Conservation (phyloP, 2,797 vertebrate genomes). For the Notoglanidium macrostoma region DNA sequence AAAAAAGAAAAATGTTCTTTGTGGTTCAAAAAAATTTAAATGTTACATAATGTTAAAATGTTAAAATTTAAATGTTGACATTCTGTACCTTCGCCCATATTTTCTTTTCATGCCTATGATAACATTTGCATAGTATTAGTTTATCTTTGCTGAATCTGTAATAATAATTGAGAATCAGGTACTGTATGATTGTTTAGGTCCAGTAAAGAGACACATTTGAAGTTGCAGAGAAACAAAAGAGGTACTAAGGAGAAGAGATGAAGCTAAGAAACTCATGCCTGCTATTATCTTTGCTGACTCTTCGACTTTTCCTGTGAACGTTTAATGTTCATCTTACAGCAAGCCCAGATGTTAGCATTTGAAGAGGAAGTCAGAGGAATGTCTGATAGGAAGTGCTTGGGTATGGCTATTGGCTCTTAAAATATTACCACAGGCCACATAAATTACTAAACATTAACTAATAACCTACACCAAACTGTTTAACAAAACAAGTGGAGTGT, state of each 20-base stretch:
- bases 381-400: conserved; percentile 54
- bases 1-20: neutral
- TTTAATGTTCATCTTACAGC: conserved; percentile 47
- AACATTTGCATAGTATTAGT: neutral
- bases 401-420: conserved; percentile 47
- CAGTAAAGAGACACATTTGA: neutral
- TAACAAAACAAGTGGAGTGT: conserved; percentile 7
- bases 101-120: neutral
- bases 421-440: conserved; percentile 42
- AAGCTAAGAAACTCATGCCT: neutral
- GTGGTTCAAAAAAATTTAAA: neutral
- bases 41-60: neutral
- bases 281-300: conserved; percentile 38
- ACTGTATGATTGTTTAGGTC: neutral
- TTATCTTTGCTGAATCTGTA: neutral
- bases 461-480: conserved; percentile 31
- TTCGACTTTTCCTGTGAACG: conserved; percentile 28
- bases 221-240: conserved; percentile 6
- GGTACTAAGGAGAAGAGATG: neutral
- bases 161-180: neutral
- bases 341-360: conserved; percentile 57
- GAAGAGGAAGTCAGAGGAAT: conserved; percentile 61
- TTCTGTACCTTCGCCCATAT: neutral
- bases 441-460: conserved; percentile 25
- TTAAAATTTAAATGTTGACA: neutral